Percentiles rank a stretch among this genome's conserved stretches.
Evolutionary conservation across 2,888 invertebrate species (phyloP).

Genomic region (Melieria picta): DNA sequence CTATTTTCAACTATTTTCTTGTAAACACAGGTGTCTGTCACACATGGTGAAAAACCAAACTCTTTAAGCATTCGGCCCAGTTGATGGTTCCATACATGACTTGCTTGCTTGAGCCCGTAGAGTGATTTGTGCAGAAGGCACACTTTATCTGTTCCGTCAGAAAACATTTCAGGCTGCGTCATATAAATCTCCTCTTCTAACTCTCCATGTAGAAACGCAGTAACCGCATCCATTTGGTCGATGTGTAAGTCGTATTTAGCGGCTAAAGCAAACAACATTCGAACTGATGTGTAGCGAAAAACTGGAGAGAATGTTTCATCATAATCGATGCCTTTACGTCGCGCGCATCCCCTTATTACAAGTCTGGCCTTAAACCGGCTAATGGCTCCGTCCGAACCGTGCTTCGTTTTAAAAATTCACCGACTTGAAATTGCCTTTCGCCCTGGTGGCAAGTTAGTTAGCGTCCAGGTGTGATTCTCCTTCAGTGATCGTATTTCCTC

Average conservation of each 20-base stretch:
- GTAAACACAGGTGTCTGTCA: conserved; percentile 19
- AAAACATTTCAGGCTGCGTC: conserved; percentile 30
- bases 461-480: conserved; percentile 6
- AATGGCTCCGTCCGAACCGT: conserved; percentile 11
- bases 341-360: conserved; percentile 21
- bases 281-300: neutral
- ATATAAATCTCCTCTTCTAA: conserved; percentile 39
- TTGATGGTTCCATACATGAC: conserved; percentile 39
- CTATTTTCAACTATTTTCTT: neutral
- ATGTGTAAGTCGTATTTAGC: conserved; percentile 3
- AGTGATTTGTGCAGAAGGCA: conserved; percentile 38
- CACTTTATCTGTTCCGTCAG: conserved; percentile 20
- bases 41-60: conserved; percentile 14
- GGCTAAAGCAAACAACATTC: conserved; percentile 1
- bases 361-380: conserved; percentile 21
- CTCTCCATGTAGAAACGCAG: conserved; percentile 13
- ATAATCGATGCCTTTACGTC: conserved; percentile 12
- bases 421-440: no score
- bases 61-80: conserved; percentile 21
- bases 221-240: conserved; percentile 13
- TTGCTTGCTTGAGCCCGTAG: conserved; percentile 41
- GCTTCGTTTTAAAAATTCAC: no score
- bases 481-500: conserved; percentile 1
- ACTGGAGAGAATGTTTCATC: conserved; percentile 2
- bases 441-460: conserved; percentile 3